phyloP scores from a whole-genome alignment of 2,113 vertebrate genomes.

The Parotia lawesii region DNA sequence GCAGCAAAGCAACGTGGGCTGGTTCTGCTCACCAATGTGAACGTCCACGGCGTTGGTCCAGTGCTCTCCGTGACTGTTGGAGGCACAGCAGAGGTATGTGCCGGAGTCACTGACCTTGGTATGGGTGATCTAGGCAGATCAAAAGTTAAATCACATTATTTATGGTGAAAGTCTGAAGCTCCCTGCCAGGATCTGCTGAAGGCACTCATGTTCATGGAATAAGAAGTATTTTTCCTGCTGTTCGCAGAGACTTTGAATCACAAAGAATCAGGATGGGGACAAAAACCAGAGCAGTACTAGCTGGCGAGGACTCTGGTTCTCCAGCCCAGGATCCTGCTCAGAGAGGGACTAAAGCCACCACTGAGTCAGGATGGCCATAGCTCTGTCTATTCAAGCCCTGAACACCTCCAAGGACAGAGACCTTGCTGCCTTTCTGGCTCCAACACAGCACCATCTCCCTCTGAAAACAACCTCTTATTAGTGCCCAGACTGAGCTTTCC shows the following conservation, averaged over 20 bases:
- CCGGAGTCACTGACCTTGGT: slow-evolving; percentile 47
- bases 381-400: background rate
- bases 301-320: background rate
- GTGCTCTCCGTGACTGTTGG: slow-evolving; percentile 73
- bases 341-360: background rate
- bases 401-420: background rate
- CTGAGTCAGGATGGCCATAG: background rate
- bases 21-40: slow-evolving; percentile 68
- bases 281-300: background rate
- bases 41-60: slow-evolving; percentile 80
- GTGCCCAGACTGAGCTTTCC: background rate
- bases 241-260: background rate
- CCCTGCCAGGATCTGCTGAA: background rate
- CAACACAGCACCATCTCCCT: background rate
- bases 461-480: background rate
- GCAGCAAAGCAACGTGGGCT: background rate
- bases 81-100: slow-evolving; percentile 81
- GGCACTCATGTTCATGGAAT: background rate
- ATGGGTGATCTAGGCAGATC: slow-evolving; percentile 10
- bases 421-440: background rate
- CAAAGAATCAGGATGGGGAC: background rate
- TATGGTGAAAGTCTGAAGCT: background rate
- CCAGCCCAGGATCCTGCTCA: background rate
- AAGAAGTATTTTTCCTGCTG: background rate
- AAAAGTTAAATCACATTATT: slow-evolving; percentile 1